Base-by-base conservation (phyloP, 1,140 invertebrate genomes). In the Parapsyche elsis region DNA sequence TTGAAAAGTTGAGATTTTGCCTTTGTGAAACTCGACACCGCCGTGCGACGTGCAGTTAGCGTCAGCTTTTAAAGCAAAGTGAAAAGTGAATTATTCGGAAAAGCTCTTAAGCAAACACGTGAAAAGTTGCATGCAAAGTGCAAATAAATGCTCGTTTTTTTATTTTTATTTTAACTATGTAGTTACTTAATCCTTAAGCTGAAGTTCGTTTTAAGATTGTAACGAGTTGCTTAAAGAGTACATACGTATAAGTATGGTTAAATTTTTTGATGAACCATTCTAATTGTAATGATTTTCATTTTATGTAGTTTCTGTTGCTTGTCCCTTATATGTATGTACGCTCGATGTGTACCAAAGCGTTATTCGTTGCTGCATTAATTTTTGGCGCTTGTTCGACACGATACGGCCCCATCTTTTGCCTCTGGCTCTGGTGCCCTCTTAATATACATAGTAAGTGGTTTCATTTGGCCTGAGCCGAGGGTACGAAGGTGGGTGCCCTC, bases 371-470 rank as follows among this genome's bases (percentile, higher is more conserved):
- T 23, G 64, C 64, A 67, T 67, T 67, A 67, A 67, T 67, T 67
- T 38, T 67, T 23, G 23, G 64, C 21, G 21, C 24, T 67, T 26
- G 64, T 67, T 67, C 64, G 64, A 67, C 64, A 73, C 71, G 71
- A 23, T 30, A 26, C 14, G 10, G 24, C 10, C 19, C 61, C 61
- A 19, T 67, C 24, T 26, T n/a, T 23, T 5, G 38, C 10, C 38
- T 30, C 70, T 44, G 70, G 70, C 70, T 26, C 24, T 45, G 24
- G 70, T 53, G 64, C 24, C 64, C 64, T 67, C 64, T 67, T 67
- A 67, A 67, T 26, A 67, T 67, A 67, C 64, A 67, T 67, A 67
- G 71, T 53, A 53, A 73, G 38, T 24, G 73, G 73, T 75, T 57
- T 57, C 73, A 57, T 75, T 75, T 75, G 44, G 21, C 14, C 64